Percentiles rank a stretch among this genome's conserved stretches.
These are phyloP conservation scores for Peromyscus leucopus DNA, from an alignment of 2,113 vertebrate genomes.

Conservation along the genomic window DNA sequence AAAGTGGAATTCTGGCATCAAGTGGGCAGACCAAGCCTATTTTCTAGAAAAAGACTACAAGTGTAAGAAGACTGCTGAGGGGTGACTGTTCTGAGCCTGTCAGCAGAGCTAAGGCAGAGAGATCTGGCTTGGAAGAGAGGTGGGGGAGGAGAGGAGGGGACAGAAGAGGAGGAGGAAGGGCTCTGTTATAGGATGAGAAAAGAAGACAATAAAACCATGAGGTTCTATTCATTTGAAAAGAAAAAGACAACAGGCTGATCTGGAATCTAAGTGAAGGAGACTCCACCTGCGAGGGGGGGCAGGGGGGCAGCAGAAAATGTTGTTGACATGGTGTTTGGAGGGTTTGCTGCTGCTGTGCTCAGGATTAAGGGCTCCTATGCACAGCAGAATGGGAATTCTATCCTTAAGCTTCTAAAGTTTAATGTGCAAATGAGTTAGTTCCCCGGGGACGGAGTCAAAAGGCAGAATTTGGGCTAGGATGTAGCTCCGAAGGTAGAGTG, in stretches of 20 bases:
- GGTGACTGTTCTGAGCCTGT: neutral
- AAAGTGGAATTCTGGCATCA: neutral
- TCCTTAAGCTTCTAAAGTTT: neutral
- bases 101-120: neutral
- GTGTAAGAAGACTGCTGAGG: neutral
- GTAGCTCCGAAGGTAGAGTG: neutral
- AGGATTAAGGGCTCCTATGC: neutral
- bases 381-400: conserved; percentile 1
- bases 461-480: neutral
- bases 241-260: conserved; percentile 8
- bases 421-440: neutral
- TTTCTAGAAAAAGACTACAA: neutral
- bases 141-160: no score
- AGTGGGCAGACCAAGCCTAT: neutral
- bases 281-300: neutral
- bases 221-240: neutral
- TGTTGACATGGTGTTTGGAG: neutral
- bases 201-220: neutral
- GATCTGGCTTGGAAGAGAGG: neutral
- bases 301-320: no score
- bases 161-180: neutral
- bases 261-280: neutral
- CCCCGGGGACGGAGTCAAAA: conserved; percentile 28
- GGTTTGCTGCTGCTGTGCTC: neutral
- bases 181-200: neutral